phyloP scores from a whole-genome alignment of 2,113 vertebrate genomes.

The Bufo gargarizans region DNA sequence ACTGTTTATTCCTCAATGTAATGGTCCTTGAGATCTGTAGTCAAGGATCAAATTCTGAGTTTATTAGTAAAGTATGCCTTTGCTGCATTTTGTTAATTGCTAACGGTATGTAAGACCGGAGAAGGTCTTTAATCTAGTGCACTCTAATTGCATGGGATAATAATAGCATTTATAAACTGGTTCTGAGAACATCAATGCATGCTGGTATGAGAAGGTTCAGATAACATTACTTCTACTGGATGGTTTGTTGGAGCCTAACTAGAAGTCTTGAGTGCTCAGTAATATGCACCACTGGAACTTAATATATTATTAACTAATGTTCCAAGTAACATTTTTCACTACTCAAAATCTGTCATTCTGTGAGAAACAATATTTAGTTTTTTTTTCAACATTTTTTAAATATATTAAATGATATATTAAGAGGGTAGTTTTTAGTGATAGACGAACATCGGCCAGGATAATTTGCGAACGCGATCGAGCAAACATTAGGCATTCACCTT shows the following conservation, averaged over 20 bases:
- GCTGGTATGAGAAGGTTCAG: background rate
- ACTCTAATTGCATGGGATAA: background rate
- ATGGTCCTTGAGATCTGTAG: background rate
- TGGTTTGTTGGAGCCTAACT: background rate
- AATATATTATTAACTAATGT: background rate
- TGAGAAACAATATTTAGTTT: background rate
- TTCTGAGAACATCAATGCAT: background rate
- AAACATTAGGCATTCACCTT: no score
- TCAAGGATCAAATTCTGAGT: background rate
- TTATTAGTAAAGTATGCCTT: background rate
- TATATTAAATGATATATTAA: background rate
- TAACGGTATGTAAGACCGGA: background rate
- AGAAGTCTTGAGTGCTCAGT: background rate
- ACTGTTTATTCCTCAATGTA: background rate
- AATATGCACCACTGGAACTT: background rate
- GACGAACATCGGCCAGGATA: no score
- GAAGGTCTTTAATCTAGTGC: background rate
- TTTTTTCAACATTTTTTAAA: background rate
- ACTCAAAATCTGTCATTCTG: background rate
- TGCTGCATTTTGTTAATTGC: background rate
- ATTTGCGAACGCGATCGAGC: no score
- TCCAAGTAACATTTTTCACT: background rate
- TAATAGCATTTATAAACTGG: background rate
- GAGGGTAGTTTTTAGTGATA: no score
- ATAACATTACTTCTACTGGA: background rate